Conservation (phyloP, 2,888 invertebrate species). For the Azorinus chamasolen region DNA sequence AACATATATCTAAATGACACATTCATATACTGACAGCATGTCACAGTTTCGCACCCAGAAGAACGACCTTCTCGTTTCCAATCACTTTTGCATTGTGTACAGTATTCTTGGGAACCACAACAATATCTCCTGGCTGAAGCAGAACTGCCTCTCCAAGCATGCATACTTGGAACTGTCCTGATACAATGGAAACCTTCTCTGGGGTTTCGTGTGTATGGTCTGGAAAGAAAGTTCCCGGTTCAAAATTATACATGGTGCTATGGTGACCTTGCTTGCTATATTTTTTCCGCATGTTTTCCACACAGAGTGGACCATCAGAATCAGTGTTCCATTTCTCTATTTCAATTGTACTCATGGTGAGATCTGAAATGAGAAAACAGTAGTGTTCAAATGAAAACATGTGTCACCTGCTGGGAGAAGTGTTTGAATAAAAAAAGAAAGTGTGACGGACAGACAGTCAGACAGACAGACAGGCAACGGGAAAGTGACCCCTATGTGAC, state of each 20-base stretch:
- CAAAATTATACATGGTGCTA: slow-evolving; percentile 75
- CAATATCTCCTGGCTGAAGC: slow-evolving; percentile 81
- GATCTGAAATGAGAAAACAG: too few species aligned
- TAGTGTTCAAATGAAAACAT: too few species aligned
- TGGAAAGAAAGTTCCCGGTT: slow-evolving; percentile 80
- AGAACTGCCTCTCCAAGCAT: slow-evolving; percentile 80
- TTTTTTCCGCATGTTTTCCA: slow-evolving; percentile 77
- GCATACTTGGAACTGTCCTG: slow-evolving; percentile 77
- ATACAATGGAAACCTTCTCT: slow-evolving; percentile 81
- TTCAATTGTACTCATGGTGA: slow-evolving; percentile 50
- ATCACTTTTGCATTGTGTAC: slow-evolving; percentile 82
- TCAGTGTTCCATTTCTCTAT: slow-evolving; percentile 79
- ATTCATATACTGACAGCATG: too few species aligned
- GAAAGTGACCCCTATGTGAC: too few species aligned
- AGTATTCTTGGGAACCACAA: slow-evolving; percentile 79
- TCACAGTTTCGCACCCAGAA: slow-evolving; percentile 78
- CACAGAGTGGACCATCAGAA: slow-evolving; percentile 75
- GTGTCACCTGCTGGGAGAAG: too few species aligned
- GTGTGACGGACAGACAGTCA: too few species aligned
- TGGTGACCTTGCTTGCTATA: slow-evolving; percentile 76
- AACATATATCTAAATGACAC: too few species aligned
- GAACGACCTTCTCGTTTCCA: slow-evolving; percentile 76
- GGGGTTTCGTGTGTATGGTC: slow-evolving; percentile 80
- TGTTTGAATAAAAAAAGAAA: too few species aligned
- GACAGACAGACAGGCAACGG: too few species aligned